Percentiles rank a stretch among this genome's conserved stretches.
These are phyloP conservation scores for Polydrusus cervinus DNA, from an alignment of 2,888 invertebrate genomes.

Conservation along the genomic window DNA sequence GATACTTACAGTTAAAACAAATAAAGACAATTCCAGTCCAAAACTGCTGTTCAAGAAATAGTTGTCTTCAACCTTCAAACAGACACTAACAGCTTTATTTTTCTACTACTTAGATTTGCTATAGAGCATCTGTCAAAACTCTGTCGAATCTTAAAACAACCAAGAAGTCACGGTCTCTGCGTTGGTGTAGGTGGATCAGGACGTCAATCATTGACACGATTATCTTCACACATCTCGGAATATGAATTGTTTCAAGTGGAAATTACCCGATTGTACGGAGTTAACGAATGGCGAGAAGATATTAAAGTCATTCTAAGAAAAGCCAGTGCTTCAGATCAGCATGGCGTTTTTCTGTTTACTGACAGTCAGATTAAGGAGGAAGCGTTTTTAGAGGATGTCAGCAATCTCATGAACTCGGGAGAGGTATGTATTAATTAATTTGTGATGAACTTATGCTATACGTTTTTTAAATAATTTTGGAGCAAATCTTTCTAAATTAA, in stretches of 20 bases:
- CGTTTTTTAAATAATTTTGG: no score
- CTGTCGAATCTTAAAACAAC: slow-evolving; percentile 92
- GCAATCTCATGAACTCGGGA: slow-evolving; percentile 93
- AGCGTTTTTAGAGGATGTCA: slow-evolving; percentile 93
- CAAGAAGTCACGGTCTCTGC: slow-evolving; percentile 85
- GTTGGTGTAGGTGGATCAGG: slow-evolving; percentile 97
- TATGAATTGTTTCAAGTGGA: slow-evolving; percentile 95
- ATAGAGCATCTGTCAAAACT: slow-evolving; percentile 95
- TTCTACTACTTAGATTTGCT: slow-evolving; percentile 80
- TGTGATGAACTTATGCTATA: no score
- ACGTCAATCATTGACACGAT: slow-evolving; percentile 90
- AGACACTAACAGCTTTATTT: no score
- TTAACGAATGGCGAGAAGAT: slow-evolving; percentile 93
- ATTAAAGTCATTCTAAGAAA: slow-evolving; percentile 85
- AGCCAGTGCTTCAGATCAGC: slow-evolving; percentile 87
- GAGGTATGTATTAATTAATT: slow-evolving; percentile 77
- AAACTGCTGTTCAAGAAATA: no score
- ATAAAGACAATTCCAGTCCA: no score
- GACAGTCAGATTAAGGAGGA: slow-evolving; percentile 96
- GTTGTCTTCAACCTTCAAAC: no score
- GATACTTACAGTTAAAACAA: no score
- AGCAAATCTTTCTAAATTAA: no score
- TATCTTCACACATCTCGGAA: slow-evolving; percentile 95
- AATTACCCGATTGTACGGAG: slow-evolving; percentile 89
- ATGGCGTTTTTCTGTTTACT: slow-evolving; percentile 92